A percentile compares a stretch with the other conserved stretches of the same genome.
phyloP scores from a whole-genome alignment of 92 coral and sea anemone species.

The Pocillopora grandis region DNA sequence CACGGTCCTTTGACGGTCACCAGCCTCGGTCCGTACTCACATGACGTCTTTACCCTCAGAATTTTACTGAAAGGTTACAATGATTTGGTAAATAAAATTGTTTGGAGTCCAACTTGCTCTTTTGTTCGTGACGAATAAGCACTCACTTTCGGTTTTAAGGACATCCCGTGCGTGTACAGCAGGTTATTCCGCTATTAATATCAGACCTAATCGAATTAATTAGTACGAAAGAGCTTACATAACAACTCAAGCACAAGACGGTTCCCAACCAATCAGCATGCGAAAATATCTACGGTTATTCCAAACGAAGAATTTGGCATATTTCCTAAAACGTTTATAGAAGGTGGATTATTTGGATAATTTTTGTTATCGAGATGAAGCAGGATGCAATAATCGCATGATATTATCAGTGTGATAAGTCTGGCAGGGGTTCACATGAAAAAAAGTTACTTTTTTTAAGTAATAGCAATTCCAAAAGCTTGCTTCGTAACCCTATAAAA shows the following conservation, averaged over 20 bases:
- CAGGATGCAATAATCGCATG: too few species aligned
- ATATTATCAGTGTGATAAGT: too few species aligned
- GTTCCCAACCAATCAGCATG: too few species aligned
- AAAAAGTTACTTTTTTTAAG: too few species aligned
- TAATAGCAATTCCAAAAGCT: not conserved
- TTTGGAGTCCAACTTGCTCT: not conserved
- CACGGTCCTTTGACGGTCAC: too few species aligned
- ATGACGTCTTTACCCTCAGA: not conserved
- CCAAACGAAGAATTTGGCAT: not conserved
- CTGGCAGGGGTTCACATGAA: not conserved
- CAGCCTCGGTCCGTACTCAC: too few species aligned
- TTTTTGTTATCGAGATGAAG: too few species aligned
- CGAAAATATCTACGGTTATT: not conserved
- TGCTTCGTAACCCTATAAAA: slow-evolving; percentile 28
- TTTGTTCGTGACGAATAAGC: not conserved
- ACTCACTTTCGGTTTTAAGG: not conserved
- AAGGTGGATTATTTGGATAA: not conserved
- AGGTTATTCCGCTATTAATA: not conserved
- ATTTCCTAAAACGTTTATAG: not conserved
- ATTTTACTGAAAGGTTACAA: not conserved
- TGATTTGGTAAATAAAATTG: not conserved
- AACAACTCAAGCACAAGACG: too few species aligned
- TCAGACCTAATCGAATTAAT: not conserved
- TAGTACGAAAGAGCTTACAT: not conserved
- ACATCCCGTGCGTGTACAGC: not conserved